A percentile compares a stretch with the other conserved stretches of the same genome.
Evolutionary conservation across 2,797 vertebrate genomes (phyloP).

Genomic region (Danionella dracula): DNA sequence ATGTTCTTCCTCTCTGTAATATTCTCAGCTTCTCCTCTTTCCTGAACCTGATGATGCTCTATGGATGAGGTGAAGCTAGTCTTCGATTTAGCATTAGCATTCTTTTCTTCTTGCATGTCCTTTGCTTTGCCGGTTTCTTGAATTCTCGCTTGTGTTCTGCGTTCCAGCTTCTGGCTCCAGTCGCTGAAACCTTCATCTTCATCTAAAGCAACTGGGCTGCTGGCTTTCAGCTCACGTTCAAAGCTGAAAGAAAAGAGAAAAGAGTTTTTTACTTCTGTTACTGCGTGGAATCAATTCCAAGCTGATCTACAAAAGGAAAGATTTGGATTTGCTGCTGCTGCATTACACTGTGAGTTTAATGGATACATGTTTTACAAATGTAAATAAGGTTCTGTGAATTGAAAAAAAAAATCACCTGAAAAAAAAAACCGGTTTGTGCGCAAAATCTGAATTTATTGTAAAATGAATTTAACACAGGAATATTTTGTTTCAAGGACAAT

Average conservation of each 20-base stretch:
- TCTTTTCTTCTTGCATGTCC: slow-evolving; percentile 41
- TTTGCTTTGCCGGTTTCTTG: slow-evolving; percentile 45
- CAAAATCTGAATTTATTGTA: no score
- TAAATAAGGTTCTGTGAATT: no score
- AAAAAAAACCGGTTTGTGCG: no score
- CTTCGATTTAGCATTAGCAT: slow-evolving; percentile 33
- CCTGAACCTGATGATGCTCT: slow-evolving; percentile 29
- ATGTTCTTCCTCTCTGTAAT: slow-evolving; percentile 57
- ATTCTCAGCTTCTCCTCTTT: slow-evolving; percentile 35
- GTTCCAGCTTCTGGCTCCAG: slow-evolving; percentile 83
- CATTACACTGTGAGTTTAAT: no score
- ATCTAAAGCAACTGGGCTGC: slow-evolving; percentile 65
- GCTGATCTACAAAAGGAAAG: no score
- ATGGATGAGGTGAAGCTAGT: slow-evolving; percentile 8
- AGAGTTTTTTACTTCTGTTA: no score
- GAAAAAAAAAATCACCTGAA: no score
- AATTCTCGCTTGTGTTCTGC: slow-evolving; percentile 60
- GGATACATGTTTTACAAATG: no score
- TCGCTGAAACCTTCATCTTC: slow-evolving; percentile 94
- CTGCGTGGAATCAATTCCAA: no score
- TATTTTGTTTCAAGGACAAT: no score
- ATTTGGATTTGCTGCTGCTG: no score
- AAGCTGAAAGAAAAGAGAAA: slow-evolving; percentile 55
- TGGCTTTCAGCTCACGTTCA: slow-evolving; percentile 63
- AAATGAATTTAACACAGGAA: no score